phyloP scores from a whole-genome alignment of 1,140 invertebrate genomes.

The Planococcus citri region DNA sequence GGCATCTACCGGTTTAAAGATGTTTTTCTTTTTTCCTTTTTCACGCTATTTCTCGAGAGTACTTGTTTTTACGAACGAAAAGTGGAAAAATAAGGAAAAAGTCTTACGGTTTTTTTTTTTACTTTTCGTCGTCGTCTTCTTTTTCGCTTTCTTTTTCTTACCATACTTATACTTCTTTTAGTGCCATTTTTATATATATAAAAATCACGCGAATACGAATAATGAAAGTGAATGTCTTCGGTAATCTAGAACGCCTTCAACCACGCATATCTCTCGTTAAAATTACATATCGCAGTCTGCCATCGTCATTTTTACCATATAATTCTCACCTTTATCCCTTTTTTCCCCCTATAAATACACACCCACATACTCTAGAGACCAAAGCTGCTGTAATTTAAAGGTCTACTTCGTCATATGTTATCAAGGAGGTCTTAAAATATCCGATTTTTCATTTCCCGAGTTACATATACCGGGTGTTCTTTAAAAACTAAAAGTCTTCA shows the following conservation, averaged over 20 bases:
- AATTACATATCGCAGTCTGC: too few species aligned
- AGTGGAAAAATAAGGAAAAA: conserved; percentile 20
- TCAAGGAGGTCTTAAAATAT: too few species aligned
- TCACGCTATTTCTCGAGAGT: conserved; percentile 15
- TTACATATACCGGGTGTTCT: too few species aligned
- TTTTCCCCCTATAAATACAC: not conserved
- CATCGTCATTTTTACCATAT: too few species aligned
- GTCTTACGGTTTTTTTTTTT: not conserved
- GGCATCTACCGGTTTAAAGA: conserved; percentile 20
- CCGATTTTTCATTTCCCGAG: too few species aligned
- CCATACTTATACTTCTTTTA: too few species aligned
- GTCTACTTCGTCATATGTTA: too few species aligned
- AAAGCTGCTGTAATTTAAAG: too few species aligned
- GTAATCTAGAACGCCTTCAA: not conserved
- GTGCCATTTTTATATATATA: not conserved
- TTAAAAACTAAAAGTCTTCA: too few species aligned
- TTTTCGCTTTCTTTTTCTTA: not conserved
- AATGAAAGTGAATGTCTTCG: not conserved
- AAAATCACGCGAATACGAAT: not conserved
- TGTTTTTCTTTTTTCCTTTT: conserved; percentile 14
- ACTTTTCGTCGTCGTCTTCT: not conserved
- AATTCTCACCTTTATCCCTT: not conserved
- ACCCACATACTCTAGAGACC: too few species aligned
- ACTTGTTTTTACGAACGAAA: not conserved
- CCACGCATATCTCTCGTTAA: too few species aligned